phyloP scores from a whole-genome alignment of 2,888 invertebrate genomes.

The Kryphioiulus occultus region DNA sequence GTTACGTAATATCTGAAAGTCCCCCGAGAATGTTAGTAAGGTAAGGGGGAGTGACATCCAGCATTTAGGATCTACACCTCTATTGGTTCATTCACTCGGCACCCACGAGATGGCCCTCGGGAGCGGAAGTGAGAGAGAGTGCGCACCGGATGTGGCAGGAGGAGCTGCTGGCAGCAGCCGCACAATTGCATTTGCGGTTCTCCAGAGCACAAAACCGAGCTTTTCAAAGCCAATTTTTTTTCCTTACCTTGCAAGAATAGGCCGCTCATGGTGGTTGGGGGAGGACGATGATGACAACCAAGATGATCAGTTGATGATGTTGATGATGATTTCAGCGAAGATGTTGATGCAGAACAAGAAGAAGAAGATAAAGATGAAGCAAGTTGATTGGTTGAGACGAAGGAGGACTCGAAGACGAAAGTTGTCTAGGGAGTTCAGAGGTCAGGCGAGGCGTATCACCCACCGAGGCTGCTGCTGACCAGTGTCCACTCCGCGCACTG shows the following conservation, averaged over 20 bases:
- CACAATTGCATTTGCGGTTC: slow-evolving; percentile 49
- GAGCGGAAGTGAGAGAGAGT: background rate
- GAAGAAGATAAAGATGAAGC: too few relatives aligned
- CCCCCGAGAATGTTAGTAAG: too few relatives aligned
- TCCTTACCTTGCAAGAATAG: slow-evolving; percentile 41
- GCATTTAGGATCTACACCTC: too few relatives aligned
- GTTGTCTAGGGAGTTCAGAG: background rate
- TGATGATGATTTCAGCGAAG: background rate
- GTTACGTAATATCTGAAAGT: too few relatives aligned
- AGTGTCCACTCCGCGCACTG: background rate
- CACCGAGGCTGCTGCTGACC: background rate
- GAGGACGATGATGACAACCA: background rate
- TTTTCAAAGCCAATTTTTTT: background rate
- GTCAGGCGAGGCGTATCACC: background rate
- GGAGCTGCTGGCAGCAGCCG: slow-evolving; percentile 43
- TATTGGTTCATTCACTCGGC: background rate
- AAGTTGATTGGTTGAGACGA: background rate
- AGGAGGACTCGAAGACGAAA: background rate
- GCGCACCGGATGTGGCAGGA: slow-evolving; percentile 17
- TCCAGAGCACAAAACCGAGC: slow-evolving; percentile 22
- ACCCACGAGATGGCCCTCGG: background rate
- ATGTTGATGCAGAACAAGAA: too few relatives aligned
- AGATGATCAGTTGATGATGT: background rate
- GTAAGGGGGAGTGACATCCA: too few relatives aligned
- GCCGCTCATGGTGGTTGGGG: background rate